These are phyloP conservation scores for Plecturocebus donacophilus DNA, from an alignment of 2,113 vertebrate genomes.

Conservation along the genomic window DNA sequence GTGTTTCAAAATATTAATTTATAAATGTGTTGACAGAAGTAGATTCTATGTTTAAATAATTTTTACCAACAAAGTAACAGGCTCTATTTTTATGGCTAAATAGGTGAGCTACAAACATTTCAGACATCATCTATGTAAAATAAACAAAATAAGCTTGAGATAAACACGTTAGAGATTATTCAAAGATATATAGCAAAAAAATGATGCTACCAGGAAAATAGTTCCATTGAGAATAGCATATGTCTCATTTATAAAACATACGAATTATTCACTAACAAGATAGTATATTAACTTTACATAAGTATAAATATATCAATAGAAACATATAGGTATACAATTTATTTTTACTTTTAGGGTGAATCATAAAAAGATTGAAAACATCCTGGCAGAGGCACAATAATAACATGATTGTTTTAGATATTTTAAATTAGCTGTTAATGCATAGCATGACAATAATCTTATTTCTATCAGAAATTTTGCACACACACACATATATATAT, in stretches of 20 bases:
- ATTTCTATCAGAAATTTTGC: background rate
- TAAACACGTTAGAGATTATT: background rate
- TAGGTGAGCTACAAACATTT: background rate
- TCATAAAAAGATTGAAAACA: background rate
- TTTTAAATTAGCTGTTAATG: background rate
- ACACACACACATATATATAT: no score
- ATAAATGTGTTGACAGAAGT: background rate
- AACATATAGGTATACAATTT: background rate
- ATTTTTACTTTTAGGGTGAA: background rate
- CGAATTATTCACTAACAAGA: background rate
- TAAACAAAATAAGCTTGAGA: background rate
- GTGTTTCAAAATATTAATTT: background rate
- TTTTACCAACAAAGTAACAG: background rate
- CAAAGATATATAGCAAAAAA: background rate
- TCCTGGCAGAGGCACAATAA: background rate
- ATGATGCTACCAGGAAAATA: background rate
- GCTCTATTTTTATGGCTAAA: background rate
- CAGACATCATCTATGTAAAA: slow-evolving; percentile 9
- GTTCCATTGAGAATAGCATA: background rate
- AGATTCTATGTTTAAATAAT: background rate
- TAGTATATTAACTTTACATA: background rate
- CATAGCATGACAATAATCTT: background rate
- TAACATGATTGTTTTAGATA: background rate
- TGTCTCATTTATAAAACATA: background rate
- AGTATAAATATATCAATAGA: background rate